Base-by-base conservation (phyloP, 2,113 vertebrate species). In the Microtus montanus region DNA sequence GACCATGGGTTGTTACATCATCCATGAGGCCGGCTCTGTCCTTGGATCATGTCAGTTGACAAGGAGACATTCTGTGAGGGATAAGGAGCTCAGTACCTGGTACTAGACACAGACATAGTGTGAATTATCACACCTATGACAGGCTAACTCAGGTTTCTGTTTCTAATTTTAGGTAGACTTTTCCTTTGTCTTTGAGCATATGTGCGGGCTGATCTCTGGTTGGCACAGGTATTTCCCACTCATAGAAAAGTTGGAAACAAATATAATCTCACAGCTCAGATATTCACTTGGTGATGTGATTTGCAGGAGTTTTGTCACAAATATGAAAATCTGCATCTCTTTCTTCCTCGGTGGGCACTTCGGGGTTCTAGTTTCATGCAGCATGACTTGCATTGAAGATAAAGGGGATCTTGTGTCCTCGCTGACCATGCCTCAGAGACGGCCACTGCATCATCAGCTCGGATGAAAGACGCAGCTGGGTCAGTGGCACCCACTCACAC, bases 281-380 rank as follows among this genome's bases (percentile, higher is more conserved):
- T 96, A 91, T 92, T 94, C 87, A 58, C 35, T 92, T 89, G 68
- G 54, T 2, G 28, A 58, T 30, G 11, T 96, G 97, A 97, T 70
- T 86, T 97, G 94, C 95, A 95, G 94, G 80, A 83, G 64, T 94
- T 96, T 94, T 96, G 96, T 38, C 94, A 86, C 64, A 71, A 85
- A 85, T 33, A 61, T 85, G 92, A 80, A 95, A 95, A 74, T 89
- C 70, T 70, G 88, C 74, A 85, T 93, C 41, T 35, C 52, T 88
- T 92, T 77, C 77, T 91, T 90, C 71, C 58, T 4, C 0, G 14
- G 47, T 66, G 91, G 77, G 87, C 85, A 79, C 28, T 28, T 74
- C 79, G 7, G 0, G 15, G 78, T 49, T 93, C 86, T 79, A 71
- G 88, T 95, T 44, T 70, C 80, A 22, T 54, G 73, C 9, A 74